Percentiles rank a stretch among this genome's conserved stretches.
Evolutionary conservation across 2,888 invertebrate species (phyloP).

Genomic region (Tenthredo livida): DNA sequence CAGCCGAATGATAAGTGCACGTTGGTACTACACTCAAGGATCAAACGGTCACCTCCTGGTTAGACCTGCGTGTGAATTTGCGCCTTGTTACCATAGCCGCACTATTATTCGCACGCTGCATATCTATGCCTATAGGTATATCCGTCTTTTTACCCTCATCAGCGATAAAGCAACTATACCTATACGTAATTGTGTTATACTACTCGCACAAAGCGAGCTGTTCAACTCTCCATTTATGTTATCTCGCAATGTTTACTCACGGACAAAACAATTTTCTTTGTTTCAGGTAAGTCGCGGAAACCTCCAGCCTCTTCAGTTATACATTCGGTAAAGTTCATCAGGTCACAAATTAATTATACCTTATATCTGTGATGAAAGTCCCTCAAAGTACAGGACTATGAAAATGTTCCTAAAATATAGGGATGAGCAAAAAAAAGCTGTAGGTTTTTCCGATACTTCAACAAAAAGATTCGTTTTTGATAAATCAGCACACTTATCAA

Average conservation of each 20-base stretch:
- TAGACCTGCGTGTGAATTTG: neutral
- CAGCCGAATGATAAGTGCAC: constrained; percentile 45
- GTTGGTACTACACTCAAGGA: constrained; percentile 11
- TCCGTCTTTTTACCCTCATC: neutral
- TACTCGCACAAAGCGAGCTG: neutral
- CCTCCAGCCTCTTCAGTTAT: neutral
- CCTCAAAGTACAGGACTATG: too few relatives aligned
- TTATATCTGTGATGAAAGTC: too few relatives aligned
- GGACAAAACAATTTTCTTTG: constrained; percentile 20
- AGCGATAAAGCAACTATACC: constrained; percentile 15
- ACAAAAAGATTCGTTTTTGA: too few relatives aligned
- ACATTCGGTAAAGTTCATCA: neutral
- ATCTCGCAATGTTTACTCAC: constrained; percentile 24
- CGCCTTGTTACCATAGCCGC: neutral
- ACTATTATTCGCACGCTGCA: neutral
- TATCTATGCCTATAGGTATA: neutral
- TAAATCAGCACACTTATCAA: neutral
- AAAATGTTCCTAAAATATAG: too few relatives aligned
- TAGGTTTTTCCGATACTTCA: too few relatives aligned
- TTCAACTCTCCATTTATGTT: neutral
- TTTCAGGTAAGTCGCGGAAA: constrained; percentile 42
- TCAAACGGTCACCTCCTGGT: constrained; percentile 24
- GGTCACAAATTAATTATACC: neutral
- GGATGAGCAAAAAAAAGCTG: too few relatives aligned
- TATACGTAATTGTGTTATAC: neutral